Conservation (phyloP, 2,797 vertebrate species). For the Rhyacichthys aspro region DNA sequence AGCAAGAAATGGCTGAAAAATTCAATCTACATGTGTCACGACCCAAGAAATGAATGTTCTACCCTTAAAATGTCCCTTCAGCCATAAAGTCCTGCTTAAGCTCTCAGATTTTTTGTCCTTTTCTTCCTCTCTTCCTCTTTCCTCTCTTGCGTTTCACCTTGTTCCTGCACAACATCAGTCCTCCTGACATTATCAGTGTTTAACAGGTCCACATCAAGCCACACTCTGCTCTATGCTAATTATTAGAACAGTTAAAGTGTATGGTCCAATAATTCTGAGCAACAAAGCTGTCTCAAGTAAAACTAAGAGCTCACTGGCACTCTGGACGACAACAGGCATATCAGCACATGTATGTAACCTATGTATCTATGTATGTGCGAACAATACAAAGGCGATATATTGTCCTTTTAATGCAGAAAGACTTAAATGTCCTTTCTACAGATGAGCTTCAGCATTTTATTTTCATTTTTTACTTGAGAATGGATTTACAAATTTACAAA, state of each 20-base stretch:
- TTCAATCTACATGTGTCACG: too few relatives aligned
- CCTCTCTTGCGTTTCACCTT: conserved; percentile 44
- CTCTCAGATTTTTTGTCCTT: too few relatives aligned
- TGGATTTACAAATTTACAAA: not conserved
- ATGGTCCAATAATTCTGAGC: conserved; percentile 40
- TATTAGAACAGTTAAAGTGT: conserved; percentile 54
- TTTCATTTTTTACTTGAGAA: not conserved
- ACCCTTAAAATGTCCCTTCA: too few relatives aligned
- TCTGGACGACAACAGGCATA: not conserved
- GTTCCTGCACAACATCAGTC: conserved; percentile 60
- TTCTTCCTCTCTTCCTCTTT: conserved; percentile 10
- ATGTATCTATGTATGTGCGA: too few relatives aligned
- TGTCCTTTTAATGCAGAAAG: too few relatives aligned
- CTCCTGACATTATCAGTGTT: conserved; percentile 67
- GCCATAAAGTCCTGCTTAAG: too few relatives aligned
- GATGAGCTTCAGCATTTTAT: too few relatives aligned
- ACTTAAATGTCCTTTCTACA: too few relatives aligned
- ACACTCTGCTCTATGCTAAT: conserved; percentile 67
- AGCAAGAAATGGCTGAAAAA: too few relatives aligned
- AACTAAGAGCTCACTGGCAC: conserved; percentile 36
- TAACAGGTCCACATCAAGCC: conserved; percentile 54
- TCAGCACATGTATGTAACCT: too few relatives aligned
- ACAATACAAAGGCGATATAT: too few relatives aligned
- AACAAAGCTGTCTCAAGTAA: conserved; percentile 49
- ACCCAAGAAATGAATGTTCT: too few relatives aligned